Conservation (phyloP, 2,113 vertebrate species). For the Muntiacus muntjak region DNA sequence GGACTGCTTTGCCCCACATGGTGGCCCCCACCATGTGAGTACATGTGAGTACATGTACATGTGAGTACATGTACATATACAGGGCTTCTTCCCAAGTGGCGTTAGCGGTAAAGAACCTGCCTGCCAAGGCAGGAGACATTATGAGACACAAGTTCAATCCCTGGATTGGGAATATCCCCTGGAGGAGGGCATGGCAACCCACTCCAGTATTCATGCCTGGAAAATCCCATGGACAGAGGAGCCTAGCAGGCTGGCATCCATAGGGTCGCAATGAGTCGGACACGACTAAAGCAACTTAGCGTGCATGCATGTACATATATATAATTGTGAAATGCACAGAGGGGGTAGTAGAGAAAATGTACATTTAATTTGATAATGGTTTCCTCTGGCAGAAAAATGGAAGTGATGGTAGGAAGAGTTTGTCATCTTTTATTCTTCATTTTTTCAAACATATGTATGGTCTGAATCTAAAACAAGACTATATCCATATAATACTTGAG, state of each 20-base stretch:
- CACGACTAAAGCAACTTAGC: not conserved
- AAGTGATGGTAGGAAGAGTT: not conserved
- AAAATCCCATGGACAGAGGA: not conserved
- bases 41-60: not conserved
- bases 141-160: not conserved
- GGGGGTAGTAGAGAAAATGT: not conserved
- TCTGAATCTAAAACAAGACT: not conserved
- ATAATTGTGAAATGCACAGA: not conserved
- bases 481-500: not conserved
- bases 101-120: not conserved
- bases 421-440: not conserved
- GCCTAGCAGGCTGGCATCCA: not conserved
- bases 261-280: not conserved
- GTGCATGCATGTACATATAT: not conserved
- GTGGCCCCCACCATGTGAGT: not conserved
- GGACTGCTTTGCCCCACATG: no score
- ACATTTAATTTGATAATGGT: not conserved
- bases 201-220: not conserved
- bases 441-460: not conserved
- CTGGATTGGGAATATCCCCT: not conserved
- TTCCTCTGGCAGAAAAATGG: not conserved
- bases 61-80: not conserved
- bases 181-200: not conserved
- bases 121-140: not conserved
- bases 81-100: not conserved